Evolutionary conservation across 2,888 invertebrate genomes (phyloP).

Genomic region (Catotricha subobsoleta): DNA sequence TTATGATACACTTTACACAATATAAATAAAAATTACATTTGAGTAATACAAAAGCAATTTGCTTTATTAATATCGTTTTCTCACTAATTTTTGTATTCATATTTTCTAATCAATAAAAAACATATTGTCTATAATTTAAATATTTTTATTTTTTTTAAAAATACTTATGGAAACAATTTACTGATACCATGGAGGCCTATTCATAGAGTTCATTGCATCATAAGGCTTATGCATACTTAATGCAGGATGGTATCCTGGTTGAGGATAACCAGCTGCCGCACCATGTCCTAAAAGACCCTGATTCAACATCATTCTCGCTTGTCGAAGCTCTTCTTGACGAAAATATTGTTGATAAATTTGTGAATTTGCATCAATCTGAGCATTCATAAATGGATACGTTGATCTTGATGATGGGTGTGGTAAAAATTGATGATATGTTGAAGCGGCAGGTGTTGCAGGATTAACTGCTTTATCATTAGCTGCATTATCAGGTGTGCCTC

Average conservation of each 20-base stretch:
- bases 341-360: constrained; percentile 58
- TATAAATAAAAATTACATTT: no score
- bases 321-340: constrained; percentile 40
- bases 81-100: no score
- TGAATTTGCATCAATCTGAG: constrained; percentile 40
- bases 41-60: no score
- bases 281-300: constrained; percentile 19
- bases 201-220: no score
- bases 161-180: no score
- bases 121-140: no score
- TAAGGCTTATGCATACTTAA: constrained; percentile 47
- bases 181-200: no score
- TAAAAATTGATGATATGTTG: constrained; percentile 41
- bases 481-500: constrained; percentile 20
- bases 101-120: no score
- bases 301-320: constrained; percentile 35
- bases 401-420: constrained; percentile 39
- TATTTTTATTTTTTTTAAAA: no score
- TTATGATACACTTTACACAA: no score
- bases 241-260: constrained; percentile 41
- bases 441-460: constrained; percentile 32
- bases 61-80: no score
- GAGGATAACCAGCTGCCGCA: constrained; percentile 34
- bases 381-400: constrained; percentile 42
- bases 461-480: constrained; percentile 31